Percentiles rank a stretch among this genome's conserved stretches.
Conservation (phyloP, 2,888 invertebrate species). For the Holacanthella duospinosa region DNA sequence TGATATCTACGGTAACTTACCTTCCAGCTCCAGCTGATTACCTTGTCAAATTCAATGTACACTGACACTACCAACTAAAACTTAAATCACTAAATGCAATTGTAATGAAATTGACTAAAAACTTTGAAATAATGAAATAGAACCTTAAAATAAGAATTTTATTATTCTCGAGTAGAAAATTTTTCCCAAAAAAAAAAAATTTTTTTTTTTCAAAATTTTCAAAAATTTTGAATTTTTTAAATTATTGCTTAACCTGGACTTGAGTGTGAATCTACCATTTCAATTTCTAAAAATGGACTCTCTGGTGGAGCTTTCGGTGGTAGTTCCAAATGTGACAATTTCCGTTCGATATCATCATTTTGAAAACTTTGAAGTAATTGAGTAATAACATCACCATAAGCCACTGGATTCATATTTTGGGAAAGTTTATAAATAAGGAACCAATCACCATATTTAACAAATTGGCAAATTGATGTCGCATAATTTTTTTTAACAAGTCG, state of each 20-base stretch:
- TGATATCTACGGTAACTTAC: no score
- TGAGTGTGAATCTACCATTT: background rate
- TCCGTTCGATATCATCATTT: background rate
- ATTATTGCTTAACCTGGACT: slow-evolving; percentile 15
- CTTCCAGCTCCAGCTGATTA: no score
- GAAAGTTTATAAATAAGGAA: slow-evolving; percentile 25
- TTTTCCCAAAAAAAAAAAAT: no score
- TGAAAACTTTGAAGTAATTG: slow-evolving; percentile 8
- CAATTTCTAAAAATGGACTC: background rate
- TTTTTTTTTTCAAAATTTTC: no score
- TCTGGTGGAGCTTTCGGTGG: background rate
- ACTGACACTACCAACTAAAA: no score
- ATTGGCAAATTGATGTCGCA: slow-evolving; percentile 9
- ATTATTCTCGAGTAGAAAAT: no score
- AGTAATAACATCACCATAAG: slow-evolving; percentile 20
- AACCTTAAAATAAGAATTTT: no score
- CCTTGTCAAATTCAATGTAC: no score
- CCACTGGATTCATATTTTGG: slow-evolving; percentile 27
- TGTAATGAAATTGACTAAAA: no score
- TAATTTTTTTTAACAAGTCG: slow-evolving; percentile 13
- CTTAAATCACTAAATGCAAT: no score
- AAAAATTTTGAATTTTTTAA: no score
- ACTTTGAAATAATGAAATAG: no score
- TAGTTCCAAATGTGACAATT: background rate
- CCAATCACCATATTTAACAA: slow-evolving; percentile 25